phyloP scores from a whole-genome alignment of 2,888 invertebrate genomes.

The Eumacrocentrus americanus region DNA sequence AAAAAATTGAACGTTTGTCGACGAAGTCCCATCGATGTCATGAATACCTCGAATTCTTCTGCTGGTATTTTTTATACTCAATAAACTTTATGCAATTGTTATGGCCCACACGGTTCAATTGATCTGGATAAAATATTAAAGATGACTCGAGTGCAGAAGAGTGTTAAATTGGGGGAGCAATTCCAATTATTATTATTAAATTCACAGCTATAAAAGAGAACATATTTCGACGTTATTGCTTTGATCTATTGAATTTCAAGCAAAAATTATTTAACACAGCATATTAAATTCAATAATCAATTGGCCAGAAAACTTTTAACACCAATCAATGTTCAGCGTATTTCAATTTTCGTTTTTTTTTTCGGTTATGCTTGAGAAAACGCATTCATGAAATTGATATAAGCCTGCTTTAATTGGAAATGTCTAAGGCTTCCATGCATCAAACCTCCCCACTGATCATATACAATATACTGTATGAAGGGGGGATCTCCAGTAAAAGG shows the following conservation, averaged over 20 bases:
- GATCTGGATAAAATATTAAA: neutral
- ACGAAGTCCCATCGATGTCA: neutral
- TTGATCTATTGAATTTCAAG: neutral
- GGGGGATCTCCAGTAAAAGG: conserved; percentile 7
- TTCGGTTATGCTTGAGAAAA: conserved; percentile 37
- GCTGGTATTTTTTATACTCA: neutral
- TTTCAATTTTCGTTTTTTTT: conserved; percentile 15
- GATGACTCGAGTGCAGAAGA: neutral
- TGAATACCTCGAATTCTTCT: neutral
- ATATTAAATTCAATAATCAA: too few relatives aligned
- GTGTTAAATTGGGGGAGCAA: neutral
- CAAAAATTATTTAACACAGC: neutral
- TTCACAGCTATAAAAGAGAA: too few relatives aligned
- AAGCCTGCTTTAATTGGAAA: conserved; percentile 54
- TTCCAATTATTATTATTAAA: neutral
- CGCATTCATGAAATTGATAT: conserved; percentile 44
- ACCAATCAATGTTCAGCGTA: conserved; percentile 30
- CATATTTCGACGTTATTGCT: too few relatives aligned
- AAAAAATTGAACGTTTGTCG: neutral
- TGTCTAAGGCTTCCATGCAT: conserved; percentile 39
- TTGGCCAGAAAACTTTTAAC: too few relatives aligned
- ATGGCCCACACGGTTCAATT: neutral
- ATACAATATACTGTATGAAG: conserved; percentile 29
- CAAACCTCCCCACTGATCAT: conserved; percentile 25
- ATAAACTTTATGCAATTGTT: neutral